Base-by-base conservation (phyloP, 1,140 invertebrate species). In the Drosophila lacertosa region DNA sequence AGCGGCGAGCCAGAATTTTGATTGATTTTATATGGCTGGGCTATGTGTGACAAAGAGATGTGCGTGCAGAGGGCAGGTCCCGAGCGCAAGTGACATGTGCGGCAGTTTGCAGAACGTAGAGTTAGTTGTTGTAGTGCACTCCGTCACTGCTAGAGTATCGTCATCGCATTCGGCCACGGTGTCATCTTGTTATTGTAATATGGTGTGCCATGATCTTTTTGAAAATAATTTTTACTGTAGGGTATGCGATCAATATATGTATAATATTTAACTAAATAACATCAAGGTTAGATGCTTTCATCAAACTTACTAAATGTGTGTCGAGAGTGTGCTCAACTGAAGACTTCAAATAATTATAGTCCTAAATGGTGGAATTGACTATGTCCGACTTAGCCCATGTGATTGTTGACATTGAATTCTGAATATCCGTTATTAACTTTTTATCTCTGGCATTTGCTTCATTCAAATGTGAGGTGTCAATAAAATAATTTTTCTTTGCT, bases 201-300 rank as follows among this genome's bases (percentile, higher is more conserved):
- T 4, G 7, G 10, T 4, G 40, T 57, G 42, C 26, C 7, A 7
- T 55, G n/a, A 42, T 3, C 4, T 55, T 55, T n/a, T 32, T 55
- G 18, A 37, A 42, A 15, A 42, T 22, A 18, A 15, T 6, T 5
- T 11, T 18, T n/a, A 55, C 26, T 13, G 13, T 22, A 9, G 32
- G n/a, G 22, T 37, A 54, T 0, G 7, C 11, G 1, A 40, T 39
- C 16, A 55, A 2, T 18, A 42, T 15, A 15, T 44, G 10, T 2
- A 54, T 2, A 13, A 54, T 54, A 18, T 10, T 37, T 13, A 11
- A 37, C 32, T 54, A 16, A 6, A 39, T 1, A n/a, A 54, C 4
- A 4, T 54, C 40, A 11, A 54, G 16, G 16, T 2, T 22, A 1
- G n/a, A 37, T 0, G 33, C 33, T 5, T 37, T 3, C 10, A 37